Evolutionary conservation across 2,113 vertebrate genomes (phyloP).

Genomic region (Salvelinus fontinalis): DNA sequence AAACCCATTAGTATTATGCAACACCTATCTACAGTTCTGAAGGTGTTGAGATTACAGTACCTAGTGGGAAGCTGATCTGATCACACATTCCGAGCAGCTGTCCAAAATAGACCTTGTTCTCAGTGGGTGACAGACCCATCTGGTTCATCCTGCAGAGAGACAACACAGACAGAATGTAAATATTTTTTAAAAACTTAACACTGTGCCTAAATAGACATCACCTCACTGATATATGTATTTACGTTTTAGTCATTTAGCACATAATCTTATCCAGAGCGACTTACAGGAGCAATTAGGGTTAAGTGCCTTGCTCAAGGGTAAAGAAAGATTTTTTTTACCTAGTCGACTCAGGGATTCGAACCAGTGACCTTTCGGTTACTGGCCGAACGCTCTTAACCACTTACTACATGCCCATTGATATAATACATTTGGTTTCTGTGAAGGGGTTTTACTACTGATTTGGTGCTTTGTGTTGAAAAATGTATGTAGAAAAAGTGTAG

Average conservation of each 20-base stretch:
- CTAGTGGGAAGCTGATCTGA: conserved; percentile 94
- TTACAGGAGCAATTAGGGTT: too few species aligned
- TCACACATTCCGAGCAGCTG: conserved; percentile 97
- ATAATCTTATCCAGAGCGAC: too few species aligned
- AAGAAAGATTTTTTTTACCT: too few species aligned
- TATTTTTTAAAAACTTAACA: too few species aligned
- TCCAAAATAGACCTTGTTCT: conserved; percentile 89
- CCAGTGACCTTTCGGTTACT: too few species aligned
- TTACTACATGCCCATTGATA: too few species aligned
- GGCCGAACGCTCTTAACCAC: too few species aligned
- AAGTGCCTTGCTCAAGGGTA: too few species aligned
- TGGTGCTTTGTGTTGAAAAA: not conserved
- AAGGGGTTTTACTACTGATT: not conserved
- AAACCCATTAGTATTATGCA: not conserved
- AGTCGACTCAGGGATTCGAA: too few species aligned
- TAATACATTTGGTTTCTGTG: too few species aligned
- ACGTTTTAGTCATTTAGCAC: too few species aligned
- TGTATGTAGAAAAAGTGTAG: not conserved
- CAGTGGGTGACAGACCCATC: conserved; percentile 79
- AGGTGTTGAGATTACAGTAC: conserved; percentile 66
- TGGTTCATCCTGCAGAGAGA: conserved; percentile 83
- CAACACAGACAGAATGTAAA: not conserved
- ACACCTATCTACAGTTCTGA: not conserved
- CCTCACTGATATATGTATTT: not conserved
- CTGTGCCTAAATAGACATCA: not conserved